These are phyloP conservation scores for Pomatorhinus ruficollis DNA, from an alignment of 2,113 vertebrate species.

Conservation along the genomic window DNA sequence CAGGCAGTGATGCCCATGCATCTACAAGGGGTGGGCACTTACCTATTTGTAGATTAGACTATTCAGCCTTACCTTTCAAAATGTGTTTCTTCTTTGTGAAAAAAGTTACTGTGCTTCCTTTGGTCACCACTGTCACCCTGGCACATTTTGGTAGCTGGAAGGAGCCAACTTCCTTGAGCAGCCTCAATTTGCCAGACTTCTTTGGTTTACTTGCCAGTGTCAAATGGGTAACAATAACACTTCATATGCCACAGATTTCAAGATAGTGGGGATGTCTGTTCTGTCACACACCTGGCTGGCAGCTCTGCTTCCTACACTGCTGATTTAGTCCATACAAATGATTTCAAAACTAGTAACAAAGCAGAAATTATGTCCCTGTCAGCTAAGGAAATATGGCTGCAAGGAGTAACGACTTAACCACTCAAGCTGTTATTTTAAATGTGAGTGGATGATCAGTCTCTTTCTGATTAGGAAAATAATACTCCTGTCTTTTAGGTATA, in stretches of 20 bases:
- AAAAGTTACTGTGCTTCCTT: not conserved
- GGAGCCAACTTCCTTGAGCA: not conserved
- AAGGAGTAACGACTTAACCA: not conserved
- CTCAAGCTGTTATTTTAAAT: not conserved
- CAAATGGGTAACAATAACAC: not conserved
- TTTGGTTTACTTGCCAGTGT: not conserved
- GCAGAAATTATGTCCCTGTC: not conserved
- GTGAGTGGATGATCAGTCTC: not conserved
- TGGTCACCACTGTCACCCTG: not conserved
- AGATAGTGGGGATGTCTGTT: not conserved
- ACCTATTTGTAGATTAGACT: not conserved
- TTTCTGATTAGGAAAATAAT: not conserved
- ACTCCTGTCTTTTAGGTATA: not conserved
- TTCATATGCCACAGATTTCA: not conserved
- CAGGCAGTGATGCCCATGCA: not conserved
- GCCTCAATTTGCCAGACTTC: not conserved
- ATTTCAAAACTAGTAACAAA: not conserved
- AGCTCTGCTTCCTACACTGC: not conserved
- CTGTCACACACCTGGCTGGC: not conserved
- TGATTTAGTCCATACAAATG: not conserved
- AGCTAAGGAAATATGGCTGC: not conserved
- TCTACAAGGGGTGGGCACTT: not conserved
- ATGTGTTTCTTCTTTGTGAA: not conserved
- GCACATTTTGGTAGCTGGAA: not conserved
- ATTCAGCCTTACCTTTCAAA: not conserved